These are phyloP conservation scores for Brenthis hecate DNA, from an alignment of 2,888 invertebrate species.

Conservation along the genomic window DNA sequence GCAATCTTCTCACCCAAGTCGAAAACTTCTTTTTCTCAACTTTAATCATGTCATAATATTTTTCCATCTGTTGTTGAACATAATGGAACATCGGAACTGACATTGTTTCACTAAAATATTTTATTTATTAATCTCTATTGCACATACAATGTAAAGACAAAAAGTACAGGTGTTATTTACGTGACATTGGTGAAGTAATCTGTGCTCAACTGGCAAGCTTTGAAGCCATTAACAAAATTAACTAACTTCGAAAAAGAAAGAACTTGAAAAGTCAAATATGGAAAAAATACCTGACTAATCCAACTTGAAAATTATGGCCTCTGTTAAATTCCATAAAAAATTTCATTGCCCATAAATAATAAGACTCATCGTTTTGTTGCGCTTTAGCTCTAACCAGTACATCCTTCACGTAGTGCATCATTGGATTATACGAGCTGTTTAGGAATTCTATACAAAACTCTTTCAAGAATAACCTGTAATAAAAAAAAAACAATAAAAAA, in stretches of 20 bases:
- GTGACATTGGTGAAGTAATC: no score
- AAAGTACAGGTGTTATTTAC: no score
- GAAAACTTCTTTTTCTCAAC: constrained; percentile 92
- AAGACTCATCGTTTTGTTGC: constrained; percentile 94
- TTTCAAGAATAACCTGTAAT: constrained; percentile 89
- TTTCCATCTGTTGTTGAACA: constrained; percentile 95
- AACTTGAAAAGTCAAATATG: neutral
- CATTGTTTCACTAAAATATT: constrained; percentile 90
- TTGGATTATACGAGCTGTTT: constrained; percentile 94
- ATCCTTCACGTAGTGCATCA: constrained; percentile 94
- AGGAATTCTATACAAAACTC: constrained; percentile 97
- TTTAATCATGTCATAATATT: constrained; percentile 90
- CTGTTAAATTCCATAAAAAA: constrained; percentile 99
- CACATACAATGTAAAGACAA: no score
- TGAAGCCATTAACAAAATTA: no score
- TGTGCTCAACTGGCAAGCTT: no score
- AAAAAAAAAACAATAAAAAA: constrained; percentile 6
- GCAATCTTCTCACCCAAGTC: constrained; percentile 92
- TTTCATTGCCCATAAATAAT: constrained; percentile 95
- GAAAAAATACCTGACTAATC: constrained; percentile 90
- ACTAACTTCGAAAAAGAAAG: neutral
- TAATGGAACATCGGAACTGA: constrained; percentile 96
- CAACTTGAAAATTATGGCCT: constrained; percentile 91
- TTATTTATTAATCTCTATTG: no score
- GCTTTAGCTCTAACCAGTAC: constrained; percentile 85